These are phyloP conservation scores for Typhlomys cinereus DNA, from an alignment of 2,113 vertebrate species.

Conservation along the genomic window DNA sequence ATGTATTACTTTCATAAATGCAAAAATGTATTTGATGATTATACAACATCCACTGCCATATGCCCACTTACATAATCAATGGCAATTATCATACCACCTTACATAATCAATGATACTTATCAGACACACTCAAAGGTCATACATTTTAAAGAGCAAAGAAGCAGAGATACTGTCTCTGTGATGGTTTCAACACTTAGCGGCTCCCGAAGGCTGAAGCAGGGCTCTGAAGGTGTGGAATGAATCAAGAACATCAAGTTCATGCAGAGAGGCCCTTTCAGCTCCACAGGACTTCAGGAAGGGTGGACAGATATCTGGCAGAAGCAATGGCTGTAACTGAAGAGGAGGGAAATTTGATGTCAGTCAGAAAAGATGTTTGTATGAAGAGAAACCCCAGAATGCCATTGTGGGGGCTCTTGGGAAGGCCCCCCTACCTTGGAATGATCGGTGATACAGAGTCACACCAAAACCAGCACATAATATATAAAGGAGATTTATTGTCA, in stretches of 20 bases:
- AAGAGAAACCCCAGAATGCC: background rate
- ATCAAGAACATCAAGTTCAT: no score
- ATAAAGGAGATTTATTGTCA: no score
- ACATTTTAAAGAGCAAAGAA: background rate
- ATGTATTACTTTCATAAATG: background rate
- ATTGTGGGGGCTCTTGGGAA: no score
- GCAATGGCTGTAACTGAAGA: background rate
- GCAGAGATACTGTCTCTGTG: no score
- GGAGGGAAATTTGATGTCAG: slow-evolving; percentile 26
- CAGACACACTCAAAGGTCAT: background rate
- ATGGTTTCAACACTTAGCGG: no score
- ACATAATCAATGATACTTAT: background rate
- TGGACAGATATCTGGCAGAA: background rate
- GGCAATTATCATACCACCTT: background rate
- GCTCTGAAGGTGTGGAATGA: no score
- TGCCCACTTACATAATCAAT: background rate
- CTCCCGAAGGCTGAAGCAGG: no score
- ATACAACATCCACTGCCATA: background rate
- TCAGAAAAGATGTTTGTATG: slow-evolving; percentile 53
- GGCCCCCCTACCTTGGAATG: no score
- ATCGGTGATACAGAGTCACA: no score
- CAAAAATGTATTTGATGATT: background rate
- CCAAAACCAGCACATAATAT: no score
- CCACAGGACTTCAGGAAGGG: background rate
- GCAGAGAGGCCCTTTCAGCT: slow-evolving; percentile 21